Evolutionary conservation across 2,113 vertebrate genomes (phyloP).

Genomic region (Gracilinanus agilis): DNA sequence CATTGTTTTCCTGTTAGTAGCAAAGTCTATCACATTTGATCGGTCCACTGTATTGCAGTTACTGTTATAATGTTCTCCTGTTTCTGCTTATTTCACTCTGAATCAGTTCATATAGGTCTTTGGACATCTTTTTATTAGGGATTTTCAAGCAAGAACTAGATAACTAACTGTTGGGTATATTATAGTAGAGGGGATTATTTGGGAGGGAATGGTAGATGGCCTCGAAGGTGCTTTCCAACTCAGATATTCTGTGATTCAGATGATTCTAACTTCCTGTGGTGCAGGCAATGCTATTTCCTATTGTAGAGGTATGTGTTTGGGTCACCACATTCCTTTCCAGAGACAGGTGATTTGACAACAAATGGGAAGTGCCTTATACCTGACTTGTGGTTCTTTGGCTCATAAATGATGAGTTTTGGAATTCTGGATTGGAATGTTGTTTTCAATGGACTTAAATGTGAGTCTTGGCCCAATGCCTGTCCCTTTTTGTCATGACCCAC

Average conservation of each 20-base stretch:
- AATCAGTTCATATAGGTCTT: background rate
- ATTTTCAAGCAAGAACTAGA: background rate
- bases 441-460: background rate
- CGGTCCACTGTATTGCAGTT: too few relatives aligned
- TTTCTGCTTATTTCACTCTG: too few relatives aligned
- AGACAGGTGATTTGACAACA: background rate
- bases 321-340: background rate
- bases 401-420: background rate
- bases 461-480: background rate
- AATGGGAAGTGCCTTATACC: background rate
- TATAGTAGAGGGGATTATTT: too few relatives aligned
- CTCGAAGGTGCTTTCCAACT: background rate
- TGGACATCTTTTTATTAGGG: background rate
- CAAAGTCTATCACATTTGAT: too few relatives aligned
- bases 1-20: too few relatives aligned
- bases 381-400: background rate
- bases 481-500: background rate
- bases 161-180: background rate
- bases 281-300: background rate
- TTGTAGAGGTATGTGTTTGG: background rate
- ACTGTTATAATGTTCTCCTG: too few relatives aligned
- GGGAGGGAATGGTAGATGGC: too few relatives aligned
- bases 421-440: slow-evolving; percentile 2
- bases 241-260: background rate
- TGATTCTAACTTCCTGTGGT: background rate